phyloP scores from a whole-genome alignment of 2,888 invertebrate genomes.

The Nomada hirtipes region DNA sequence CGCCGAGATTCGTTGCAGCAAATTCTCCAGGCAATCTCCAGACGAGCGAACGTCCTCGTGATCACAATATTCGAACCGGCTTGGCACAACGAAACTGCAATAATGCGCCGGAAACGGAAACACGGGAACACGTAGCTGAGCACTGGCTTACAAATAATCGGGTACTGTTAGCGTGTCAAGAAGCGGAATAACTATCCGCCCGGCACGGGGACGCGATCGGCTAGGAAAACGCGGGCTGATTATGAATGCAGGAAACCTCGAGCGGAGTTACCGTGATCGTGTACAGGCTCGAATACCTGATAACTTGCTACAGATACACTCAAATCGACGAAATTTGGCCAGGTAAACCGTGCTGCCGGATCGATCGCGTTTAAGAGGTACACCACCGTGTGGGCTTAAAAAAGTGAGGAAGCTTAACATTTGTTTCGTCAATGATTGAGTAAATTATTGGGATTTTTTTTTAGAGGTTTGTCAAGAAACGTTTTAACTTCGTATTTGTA shows the following conservation, averaged over 20 bases:
- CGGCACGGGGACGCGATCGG: constrained; percentile 21
- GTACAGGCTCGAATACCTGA: constrained; percentile 30
- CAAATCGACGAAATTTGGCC: constrained; percentile 17
- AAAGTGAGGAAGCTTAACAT: too few relatives aligned
- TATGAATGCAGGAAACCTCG: constrained; percentile 42
- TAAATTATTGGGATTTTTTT: too few relatives aligned
- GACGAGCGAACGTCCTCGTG: neutral
- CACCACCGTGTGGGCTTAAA: too few relatives aligned
- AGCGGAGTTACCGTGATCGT: neutral
- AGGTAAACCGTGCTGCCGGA: constrained; percentile 4
- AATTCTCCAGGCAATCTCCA: constrained; percentile 1
- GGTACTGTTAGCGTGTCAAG: constrained; percentile 20
- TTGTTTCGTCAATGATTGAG: too few relatives aligned
- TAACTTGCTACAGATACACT: constrained; percentile 25
- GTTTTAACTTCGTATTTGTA: too few relatives aligned
- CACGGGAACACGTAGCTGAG: neutral
- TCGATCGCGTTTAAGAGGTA: neutral
- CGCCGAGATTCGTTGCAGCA: too few relatives aligned
- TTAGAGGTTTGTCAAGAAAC: too few relatives aligned
- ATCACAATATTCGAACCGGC: neutral
- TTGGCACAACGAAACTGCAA: neutral
- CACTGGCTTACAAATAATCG: constrained; percentile 29
- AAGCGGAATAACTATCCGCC: constrained; percentile 34
- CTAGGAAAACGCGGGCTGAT: constrained; percentile 35
- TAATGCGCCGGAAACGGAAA: neutral